These are phyloP conservation scores for Graptemys geographica DNA, from an alignment of 2,797 vertebrate genomes.

Conservation along the genomic window DNA sequence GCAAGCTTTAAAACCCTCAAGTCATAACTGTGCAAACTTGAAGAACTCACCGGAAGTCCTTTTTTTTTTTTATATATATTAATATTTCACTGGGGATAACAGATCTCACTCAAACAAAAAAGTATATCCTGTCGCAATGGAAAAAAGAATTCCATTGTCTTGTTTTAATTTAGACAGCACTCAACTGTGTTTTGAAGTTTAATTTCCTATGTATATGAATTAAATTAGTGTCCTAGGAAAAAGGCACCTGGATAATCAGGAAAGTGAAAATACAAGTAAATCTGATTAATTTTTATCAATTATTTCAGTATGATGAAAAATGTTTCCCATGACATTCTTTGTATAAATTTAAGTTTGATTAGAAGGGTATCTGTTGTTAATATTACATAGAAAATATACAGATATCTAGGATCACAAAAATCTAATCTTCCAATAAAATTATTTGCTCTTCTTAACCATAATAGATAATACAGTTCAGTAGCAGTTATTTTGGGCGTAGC, in stretches of 20 bases:
- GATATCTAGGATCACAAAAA: neutral
- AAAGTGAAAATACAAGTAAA: neutral
- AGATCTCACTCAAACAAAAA: neutral
- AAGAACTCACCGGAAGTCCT: neutral
- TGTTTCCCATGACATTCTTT: neutral
- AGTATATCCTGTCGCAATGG: neutral
- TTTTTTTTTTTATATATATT: neutral
- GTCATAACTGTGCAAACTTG: neutral
- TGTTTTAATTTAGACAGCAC: neutral
- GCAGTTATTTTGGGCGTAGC: neutral
- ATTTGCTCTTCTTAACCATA: neutral
- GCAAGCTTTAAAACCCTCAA: neutral
- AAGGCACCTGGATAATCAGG: neutral
- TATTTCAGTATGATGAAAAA: conserved; percentile 24
- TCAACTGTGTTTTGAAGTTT: neutral
- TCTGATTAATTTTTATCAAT: neutral
- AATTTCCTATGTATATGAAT: neutral
- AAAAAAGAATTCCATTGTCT: neutral
- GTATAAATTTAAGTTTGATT: neutral
- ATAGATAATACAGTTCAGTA: conserved; percentile 11
- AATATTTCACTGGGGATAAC: neutral
- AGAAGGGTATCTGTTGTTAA: neutral
- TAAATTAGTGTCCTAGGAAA: neutral
- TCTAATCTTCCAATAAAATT: neutral
- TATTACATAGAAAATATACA: neutral